Evolutionary conservation across 2,797 vertebrate genomes (phyloP).

Genomic region (Nyctibius grandis): DNA sequence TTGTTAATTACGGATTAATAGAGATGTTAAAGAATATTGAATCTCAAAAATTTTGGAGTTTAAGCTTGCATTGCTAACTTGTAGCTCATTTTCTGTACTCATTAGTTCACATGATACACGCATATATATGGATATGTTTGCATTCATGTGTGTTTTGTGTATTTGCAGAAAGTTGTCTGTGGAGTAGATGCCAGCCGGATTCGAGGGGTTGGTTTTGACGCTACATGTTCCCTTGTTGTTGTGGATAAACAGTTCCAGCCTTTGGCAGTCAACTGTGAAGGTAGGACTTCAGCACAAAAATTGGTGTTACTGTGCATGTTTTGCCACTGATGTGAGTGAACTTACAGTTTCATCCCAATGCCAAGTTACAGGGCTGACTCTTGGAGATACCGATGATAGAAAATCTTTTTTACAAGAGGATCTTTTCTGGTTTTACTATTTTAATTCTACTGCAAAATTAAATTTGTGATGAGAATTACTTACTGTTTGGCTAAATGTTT

Average conservation of each 20-base stretch:
- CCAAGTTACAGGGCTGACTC: background rate
- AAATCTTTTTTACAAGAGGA: background rate
- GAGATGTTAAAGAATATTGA: background rate
- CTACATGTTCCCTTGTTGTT: constrained; percentile 93
- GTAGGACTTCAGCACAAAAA: constrained; percentile 63
- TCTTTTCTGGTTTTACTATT: background rate
- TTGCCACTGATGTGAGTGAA: background rate
- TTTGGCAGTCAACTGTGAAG: constrained; percentile 84
- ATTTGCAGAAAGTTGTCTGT: constrained; percentile 79
- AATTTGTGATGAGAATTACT: background rate
- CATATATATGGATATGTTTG: background rate
- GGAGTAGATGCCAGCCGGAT: constrained; percentile 75
- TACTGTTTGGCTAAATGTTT: background rate
- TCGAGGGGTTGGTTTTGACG: constrained; percentile 91
- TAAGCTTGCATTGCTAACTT: background rate
- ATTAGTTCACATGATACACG: background rate
- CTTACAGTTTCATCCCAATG: background rate
- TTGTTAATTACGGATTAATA: no score
- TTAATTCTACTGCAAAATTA: background rate
- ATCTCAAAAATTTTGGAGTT: background rate
- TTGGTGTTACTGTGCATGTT: background rate
- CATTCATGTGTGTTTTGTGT: background rate
- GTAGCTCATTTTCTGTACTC: background rate
- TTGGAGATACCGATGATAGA: background rate
- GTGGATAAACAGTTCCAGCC: constrained; percentile 85